Percentiles rank a stretch among this genome's conserved stretches.
These are phyloP conservation scores for Zeuzera pyrina DNA, from an alignment of 2,888 invertebrate genomes.

Conservation along the genomic window DNA sequence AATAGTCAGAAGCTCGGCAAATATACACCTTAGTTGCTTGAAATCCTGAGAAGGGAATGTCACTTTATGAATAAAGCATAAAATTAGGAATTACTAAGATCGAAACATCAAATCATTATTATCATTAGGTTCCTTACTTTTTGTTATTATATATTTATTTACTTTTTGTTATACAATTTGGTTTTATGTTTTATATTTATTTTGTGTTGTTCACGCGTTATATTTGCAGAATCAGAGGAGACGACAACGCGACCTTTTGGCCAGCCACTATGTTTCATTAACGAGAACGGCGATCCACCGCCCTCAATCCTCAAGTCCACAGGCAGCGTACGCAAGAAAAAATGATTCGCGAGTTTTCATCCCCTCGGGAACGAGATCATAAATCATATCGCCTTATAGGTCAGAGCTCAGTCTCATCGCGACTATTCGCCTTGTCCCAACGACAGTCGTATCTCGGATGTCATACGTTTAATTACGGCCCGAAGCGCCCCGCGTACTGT, in stretches of 20 bases:
- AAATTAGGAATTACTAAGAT: too few relatives aligned
- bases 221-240: slow-evolving; percentile 69
- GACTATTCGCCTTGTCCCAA: slow-evolving; percentile 36
- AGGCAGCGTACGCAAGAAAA: slow-evolving; percentile 69
- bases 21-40: slow-evolving; percentile 58
- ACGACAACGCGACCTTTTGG: slow-evolving; percentile 81
- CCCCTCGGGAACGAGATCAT: slow-evolving; percentile 34
- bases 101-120: slow-evolving; percentile 22
- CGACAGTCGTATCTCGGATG: slow-evolving; percentile 47
- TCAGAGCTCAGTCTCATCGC: slow-evolving; percentile 47
- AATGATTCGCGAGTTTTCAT: slow-evolving; percentile 42
- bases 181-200: slow-evolving; percentile 20
- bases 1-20: slow-evolving; percentile 58
- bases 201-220: slow-evolving; percentile 42
- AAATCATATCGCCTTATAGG: slow-evolving; percentile 38
- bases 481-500: slow-evolving; percentile 73
- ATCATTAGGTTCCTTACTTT: too few relatives aligned
- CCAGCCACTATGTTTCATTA: slow-evolving; percentile 82
- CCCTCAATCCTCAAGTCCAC: slow-evolving; percentile 67
- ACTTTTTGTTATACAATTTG: neutral
- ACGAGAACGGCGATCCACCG: slow-evolving; percentile 69
- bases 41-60: too few relatives aligned
- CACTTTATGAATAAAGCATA: too few relatives aligned
- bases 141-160: neutral
- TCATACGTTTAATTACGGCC: slow-evolving; percentile 45